Base-by-base conservation (phyloP, 2,113 vertebrate genomes). In the Nesogale talazaci region DNA sequence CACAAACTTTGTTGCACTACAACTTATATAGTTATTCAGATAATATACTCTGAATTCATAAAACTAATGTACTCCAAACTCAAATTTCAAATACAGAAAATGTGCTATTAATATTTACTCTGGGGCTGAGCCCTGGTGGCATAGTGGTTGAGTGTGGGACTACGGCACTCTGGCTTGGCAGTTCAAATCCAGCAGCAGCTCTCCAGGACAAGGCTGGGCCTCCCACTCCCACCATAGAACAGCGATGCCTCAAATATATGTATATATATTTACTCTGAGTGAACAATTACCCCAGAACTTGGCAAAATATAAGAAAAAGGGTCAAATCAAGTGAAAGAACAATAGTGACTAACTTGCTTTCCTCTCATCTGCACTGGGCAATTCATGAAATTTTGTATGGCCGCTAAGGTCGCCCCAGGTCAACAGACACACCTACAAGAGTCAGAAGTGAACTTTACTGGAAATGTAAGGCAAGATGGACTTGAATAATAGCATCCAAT, bases 21-120 rank as follows among this genome's bases (percentile, higher is more conserved):
- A 88, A 19, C 38, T 88, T 94, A 69, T 52, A 85, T 92, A 94
- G 42, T 17, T 59, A 83, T 82, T 94, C 69, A 91, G 36, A 31
- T 88, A 27, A 74, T 70, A 92, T 90, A 19, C 72, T 27, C 22
- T 52, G 42, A 8, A 92, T 31, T 77, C 40, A 63, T n/a, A 70
- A 88, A 92, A 94, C 52, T 67, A 94, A 95, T 29, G 34, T 77
- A 74, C 61, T 90, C n/a, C 36, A 40, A 91, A 87, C 19, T 52
- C 29, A 93, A 94, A 90, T 95, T 31, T 82, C 52, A 80, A 88
- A 86, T 88, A 74, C 29, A 75, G 38, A 36, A 88, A 95, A 84
- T 19, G 9, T 29, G 9, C 74, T 78, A 83, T 92, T 94, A 88
- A 59, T 88, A 89, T 72, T 86, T 86, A 61, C 17, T 86, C 63